phyloP scores from a whole-genome alignment of 2,797 vertebrate genomes.

The Poeciliopsis turneri region DNA sequence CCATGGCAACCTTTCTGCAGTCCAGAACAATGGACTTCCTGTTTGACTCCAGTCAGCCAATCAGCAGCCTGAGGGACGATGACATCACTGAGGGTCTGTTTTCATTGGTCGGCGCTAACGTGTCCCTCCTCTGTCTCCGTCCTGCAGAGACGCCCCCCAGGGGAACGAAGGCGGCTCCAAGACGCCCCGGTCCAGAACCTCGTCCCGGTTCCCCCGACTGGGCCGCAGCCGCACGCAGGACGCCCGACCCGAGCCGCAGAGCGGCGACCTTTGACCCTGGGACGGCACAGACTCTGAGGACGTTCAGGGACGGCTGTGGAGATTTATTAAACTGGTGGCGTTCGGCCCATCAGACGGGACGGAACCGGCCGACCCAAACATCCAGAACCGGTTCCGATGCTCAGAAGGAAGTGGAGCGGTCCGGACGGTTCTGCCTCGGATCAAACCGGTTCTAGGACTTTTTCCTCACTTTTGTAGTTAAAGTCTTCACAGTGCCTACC shows the following conservation, averaged over 20 bases:
- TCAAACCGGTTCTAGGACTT: constrained; percentile 32
- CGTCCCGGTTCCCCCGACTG: constrained; percentile 89
- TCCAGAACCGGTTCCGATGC: constrained; percentile 44
- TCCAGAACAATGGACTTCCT: too few species aligned
- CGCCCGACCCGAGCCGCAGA: constrained; percentile 91
- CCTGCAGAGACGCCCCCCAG: constrained; percentile 84
- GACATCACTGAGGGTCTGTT: not conserved
- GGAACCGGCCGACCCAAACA: constrained; percentile 44
- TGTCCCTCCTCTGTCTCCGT: constrained; percentile 3
- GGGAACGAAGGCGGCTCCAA: constrained; percentile 82
- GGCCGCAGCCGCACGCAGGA: constrained; percentile 87
- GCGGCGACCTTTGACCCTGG: constrained; percentile 87
- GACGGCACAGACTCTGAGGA: constrained; percentile 15
- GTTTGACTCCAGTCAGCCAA: too few species aligned
- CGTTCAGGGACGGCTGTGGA: constrained; percentile 1
- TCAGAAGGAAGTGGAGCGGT: constrained; percentile 15
- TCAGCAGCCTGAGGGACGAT: not conserved
- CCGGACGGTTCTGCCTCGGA: constrained; percentile 36
- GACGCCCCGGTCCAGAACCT: constrained; percentile 82
- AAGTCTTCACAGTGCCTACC: constrained; percentile 75
- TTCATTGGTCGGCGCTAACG: not conserved
- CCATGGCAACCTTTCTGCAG: too few species aligned
- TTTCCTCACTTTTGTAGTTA: constrained; percentile 62
- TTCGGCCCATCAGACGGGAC: constrained; percentile 25
- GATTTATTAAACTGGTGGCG: constrained; percentile 32